Evolutionary conservation across 2,797 vertebrate species (phyloP), one percentile per base, ranked within the genome.

Genomic region (Sebastiscus tertius): DNA sequence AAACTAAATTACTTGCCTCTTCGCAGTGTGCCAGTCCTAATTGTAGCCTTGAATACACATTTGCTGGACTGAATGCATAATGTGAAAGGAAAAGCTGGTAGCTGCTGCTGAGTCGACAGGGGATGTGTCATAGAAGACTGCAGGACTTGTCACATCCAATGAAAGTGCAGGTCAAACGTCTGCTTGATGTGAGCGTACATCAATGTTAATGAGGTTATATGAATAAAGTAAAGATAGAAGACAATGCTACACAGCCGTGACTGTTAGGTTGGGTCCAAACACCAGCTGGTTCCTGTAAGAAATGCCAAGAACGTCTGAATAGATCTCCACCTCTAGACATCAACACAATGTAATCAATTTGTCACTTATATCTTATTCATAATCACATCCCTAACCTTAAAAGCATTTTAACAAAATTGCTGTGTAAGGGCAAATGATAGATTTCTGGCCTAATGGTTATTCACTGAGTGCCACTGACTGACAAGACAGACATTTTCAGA

Each of bases 41-140:
- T 66, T 70, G 67, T 72, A 69, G 54, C 34, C 66, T 75, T 75
- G 34, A 76, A 83, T 75, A 55, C 46, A 71, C 59, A 78, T 84
- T 63, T 80, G 31, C 61, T 77, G 56, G 63, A 70, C 56, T 81
- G 88, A 76, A 81, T 86, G 27, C 52, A 80, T 77, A 75, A 87
- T 87, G 60, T 68, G 52, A 89, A 70, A 69, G 11, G 34, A 12
- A 73, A 85, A 63, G 42, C 67, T 54, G 5, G 46, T n/a, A 68
- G 59, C 26, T 75, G 63, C 59, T 34, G 63, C 62, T 34, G 74
- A 84, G 49, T 27, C 34, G 33, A 66, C 26, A 42, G 54, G 29
- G 67, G 46, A 79, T 24, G 18, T 83, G 31, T 84, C 33, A 71
- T 18, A 60, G 68, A 61, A 76, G 61, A 80, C 77, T 78, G 77